Evolutionary conservation across 1,140 invertebrate genomes (phyloP), one percentile per base, ranked within the genome.

Genomic region (Alviniconcha marisindica): DNA sequence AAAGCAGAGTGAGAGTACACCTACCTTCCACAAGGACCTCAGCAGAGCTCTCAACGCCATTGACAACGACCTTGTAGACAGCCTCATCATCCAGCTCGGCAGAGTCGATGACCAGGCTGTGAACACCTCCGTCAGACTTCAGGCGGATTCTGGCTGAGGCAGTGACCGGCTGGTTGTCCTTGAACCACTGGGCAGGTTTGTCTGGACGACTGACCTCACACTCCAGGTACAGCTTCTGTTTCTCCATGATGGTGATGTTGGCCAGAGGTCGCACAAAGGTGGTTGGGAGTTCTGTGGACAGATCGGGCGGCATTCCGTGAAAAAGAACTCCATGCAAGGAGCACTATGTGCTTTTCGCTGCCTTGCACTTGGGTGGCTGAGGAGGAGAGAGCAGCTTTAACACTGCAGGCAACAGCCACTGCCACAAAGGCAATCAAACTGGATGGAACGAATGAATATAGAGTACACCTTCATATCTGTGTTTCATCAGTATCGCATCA

Each of bases 101-200:
- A 5, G 88, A 83, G 15, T 88, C 81, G 40, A 93, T 91, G 33
- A 87, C 91, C 71, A 93, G 85, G 69, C 87, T 90, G 76, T 93
- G 92, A 7, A 86, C 81, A 14, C 83, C 77, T 54, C 90, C 90
- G 73, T 91, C 87, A 18, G 88, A 86, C 10, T 83, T 85, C 31
- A 91, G 86, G 60, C 89, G 87, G 33, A 92, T 79, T 2, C 87
- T 48, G 60, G 91, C 89, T 73, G 86, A 88, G 24, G 86, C 80
- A 40, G 42, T 60, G 28, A 88, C 4, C 3, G 36, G 84, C 42
- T 90, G 84, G 51, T 96, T 96, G 86, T 97, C 96, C 92, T 97
- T 97, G 92, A 95, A 97, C 99, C 99, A 99, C 94, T 96, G 96
- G 0, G 99, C 98, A 86, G 97, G 96, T 86, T 97, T 97, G 88